Evolutionary conservation across 2,888 invertebrate genomes (phyloP), one percentile per base, ranked within the genome.

Genomic region (Ormyrus pomaceus): DNA sequence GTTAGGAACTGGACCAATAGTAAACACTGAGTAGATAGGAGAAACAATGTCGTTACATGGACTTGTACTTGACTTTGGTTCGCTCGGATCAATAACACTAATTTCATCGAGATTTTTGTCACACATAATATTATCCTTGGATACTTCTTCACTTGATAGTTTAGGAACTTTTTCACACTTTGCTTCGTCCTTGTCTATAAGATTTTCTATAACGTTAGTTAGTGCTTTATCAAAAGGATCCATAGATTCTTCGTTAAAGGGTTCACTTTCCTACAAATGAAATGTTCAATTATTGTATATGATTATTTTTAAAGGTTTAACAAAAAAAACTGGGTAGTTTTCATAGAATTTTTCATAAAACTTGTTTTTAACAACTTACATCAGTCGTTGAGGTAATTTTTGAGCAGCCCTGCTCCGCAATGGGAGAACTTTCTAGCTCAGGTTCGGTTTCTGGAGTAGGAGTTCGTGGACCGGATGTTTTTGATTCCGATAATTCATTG

Each of bases 221-320:
- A 90, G 83, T 0, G 90, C 90, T 65, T 85, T 86, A 50, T 90
- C 90, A 74, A 90, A 66, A 0, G 89, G 88, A 82, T 90, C 85
- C 62, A 87, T 74, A 4, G 82, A 61, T 74, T 88, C 86, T 13
- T 79, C 81, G 19, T 82, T 70, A 13, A 74, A 58, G 68, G 55
- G 19, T 19, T 19, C 19, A 19, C 19, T 19, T 19, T 51, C 58
- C 84, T 84, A n/a, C 19, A 45, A 82, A 76, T 45, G 68, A 59
- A 9, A 50, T 50, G 19, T 71, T 65, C 4, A 76, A 45, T 34
- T 34, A 58, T n/a, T 34, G 5, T 19, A 55, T 51, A 34, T 5
- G 10, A 5, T 66, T 10, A 13, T 53, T 51, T 51, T 51, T 19
- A 66, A n/a, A 6, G 5, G 45, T 50, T 65, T 0, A 65, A 13